Percentiles rank a stretch among this genome's conserved stretches.
phyloP scores from a whole-genome alignment of 2,888 invertebrate species.

The Oscheius onirici region DNA sequence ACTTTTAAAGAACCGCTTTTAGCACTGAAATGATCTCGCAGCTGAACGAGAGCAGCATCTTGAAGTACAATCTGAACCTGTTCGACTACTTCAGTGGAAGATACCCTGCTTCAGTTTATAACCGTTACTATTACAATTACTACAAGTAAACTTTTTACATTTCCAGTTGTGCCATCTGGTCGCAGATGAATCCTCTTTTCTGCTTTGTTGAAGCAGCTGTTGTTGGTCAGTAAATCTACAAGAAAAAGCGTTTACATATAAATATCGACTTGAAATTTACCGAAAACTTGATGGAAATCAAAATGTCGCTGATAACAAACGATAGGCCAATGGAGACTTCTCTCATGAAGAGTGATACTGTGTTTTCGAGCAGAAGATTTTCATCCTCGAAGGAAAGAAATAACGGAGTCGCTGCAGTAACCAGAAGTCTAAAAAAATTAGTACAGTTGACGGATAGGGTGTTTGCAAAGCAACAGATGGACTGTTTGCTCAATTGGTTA shows the following conservation, averaged over 20 bases:
- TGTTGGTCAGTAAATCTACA: neutral
- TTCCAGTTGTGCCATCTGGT: neutral
- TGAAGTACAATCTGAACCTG: neutral
- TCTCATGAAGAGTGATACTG: neutral
- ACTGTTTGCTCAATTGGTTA: neutral
- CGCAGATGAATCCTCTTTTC: neutral
- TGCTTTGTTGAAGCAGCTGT: neutral
- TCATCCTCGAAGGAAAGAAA: neutral
- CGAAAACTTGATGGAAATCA: neutral
- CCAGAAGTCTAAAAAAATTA: conserved; percentile 8
- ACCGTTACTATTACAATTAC: neutral
- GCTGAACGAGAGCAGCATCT: neutral
- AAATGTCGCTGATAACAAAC: neutral
- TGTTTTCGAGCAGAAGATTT: conserved; percentile 2
- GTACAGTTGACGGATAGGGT: neutral
- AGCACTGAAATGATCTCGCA: conserved; percentile 7
- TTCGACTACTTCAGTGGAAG: neutral
- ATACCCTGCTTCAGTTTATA: neutral
- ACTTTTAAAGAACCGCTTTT: neutral
- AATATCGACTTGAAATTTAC: neutral
- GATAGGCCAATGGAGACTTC: conserved; percentile 24
- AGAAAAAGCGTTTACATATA: neutral
- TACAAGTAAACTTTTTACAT: neutral
- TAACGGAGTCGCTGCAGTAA: neutral
- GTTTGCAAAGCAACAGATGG: neutral